These are phyloP conservation scores for Aurelia sp. DNA, from an alignment of 30 jellyfish, hydroid and myxozoan species.

Conservation along the genomic window DNA sequence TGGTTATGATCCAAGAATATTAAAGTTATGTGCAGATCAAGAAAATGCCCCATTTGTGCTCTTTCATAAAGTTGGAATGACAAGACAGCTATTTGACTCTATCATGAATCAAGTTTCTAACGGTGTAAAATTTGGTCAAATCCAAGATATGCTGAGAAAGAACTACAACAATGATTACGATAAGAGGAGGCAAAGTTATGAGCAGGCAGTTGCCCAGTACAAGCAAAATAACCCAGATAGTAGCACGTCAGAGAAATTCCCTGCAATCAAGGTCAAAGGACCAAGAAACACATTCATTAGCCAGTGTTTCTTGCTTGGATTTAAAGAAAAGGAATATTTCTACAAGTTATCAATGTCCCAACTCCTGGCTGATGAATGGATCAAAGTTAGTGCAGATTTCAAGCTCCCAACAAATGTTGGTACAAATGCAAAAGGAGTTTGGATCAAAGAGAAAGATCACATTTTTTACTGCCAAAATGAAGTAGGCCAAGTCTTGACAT, in stretches of 20 bases:
- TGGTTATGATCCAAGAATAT: conserved; percentile 96
- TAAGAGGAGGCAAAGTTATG: conserved; percentile 76
- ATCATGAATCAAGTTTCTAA: conserved; percentile 76
- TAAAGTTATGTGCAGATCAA: conserved; percentile 78
- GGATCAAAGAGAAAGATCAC: conserved; percentile 83
- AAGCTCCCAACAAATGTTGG: conserved; percentile 92
- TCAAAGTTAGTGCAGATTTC: conserved; percentile 69
- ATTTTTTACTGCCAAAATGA: conserved; percentile 84
- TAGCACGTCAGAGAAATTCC: conserved; percentile 62
- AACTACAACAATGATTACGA: conserved; percentile 58
- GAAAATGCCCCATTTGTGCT: conserved; percentile 91
- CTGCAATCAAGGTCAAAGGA: conserved; percentile 77
- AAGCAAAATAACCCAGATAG: conserved; percentile 75
- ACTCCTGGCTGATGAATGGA: conserved; percentile 88
- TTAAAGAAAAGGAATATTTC: conserved; percentile 88
- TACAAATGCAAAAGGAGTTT: conserved; percentile 85
- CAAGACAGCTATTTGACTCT: conserved; percentile 76
- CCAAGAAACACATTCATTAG: conserved; percentile 95
- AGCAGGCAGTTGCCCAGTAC: conserved; percentile 71
- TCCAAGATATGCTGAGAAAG: conserved; percentile 82
- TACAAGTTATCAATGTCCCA: conserved; percentile 93
- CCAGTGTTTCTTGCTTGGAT: conserved; percentile 88
- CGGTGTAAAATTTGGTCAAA: conserved; percentile 90
- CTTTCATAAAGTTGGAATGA: conserved; percentile 94
- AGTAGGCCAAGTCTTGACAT: conserved; percentile 87